phyloP scores from a whole-genome alignment of 2,113 vertebrate species.

The Edolisoma coerulescens region DNA sequence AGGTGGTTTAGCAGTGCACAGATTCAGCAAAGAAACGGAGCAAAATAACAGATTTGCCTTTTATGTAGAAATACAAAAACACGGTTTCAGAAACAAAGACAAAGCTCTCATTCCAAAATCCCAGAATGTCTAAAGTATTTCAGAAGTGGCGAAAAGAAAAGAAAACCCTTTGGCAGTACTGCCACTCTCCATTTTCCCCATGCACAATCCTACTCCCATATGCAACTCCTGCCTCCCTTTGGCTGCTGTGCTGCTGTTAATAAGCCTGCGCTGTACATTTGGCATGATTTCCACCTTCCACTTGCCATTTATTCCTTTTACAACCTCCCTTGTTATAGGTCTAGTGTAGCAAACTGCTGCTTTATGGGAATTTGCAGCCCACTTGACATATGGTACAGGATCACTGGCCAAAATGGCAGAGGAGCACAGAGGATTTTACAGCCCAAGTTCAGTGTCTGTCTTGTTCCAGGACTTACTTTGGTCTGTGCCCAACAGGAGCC shows the following conservation, averaged over 20 bases:
- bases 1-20: neutral
- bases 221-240: constrained; percentile 22
- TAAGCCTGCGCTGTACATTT: constrained; percentile 44
- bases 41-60: neutral
- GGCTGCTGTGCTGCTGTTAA: constrained; percentile 42
- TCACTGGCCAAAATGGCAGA: constrained; percentile 57
- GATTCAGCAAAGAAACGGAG: neutral
- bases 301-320: constrained; percentile 62
- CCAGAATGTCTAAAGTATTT: neutral
- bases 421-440: neutral
- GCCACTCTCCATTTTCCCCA: neutral
- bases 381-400: constrained; percentile 62
- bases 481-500: neutral
- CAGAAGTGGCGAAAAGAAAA: neutral
- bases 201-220: neutral
- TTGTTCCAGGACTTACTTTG: constrained; percentile 39
- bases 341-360: constrained; percentile 44
- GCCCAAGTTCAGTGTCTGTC: constrained; percentile 29
- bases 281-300: constrained; percentile 32
- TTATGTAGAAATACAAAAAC: neutral
- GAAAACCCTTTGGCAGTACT: neutral
- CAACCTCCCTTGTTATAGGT: constrained; percentile 47
- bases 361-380: constrained; percentile 63
- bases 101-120: neutral
- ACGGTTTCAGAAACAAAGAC: neutral